Evolutionary conservation across 2,113 vertebrate genomes (phyloP).

Genomic region (Apodemus speciosus): DNA sequence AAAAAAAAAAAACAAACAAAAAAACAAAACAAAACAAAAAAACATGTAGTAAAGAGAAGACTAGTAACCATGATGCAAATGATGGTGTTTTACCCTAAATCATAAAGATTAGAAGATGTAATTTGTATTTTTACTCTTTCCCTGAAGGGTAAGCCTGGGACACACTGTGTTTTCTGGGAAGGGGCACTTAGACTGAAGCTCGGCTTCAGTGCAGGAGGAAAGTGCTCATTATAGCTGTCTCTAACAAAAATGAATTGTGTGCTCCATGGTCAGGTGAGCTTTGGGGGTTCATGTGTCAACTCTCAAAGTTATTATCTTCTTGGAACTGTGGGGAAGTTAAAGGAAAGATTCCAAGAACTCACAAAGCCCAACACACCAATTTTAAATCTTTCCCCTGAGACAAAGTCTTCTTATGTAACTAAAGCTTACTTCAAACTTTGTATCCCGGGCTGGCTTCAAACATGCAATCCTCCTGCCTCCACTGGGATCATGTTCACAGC

Average conservation of each 20-base stretch:
- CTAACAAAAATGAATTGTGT: background rate
- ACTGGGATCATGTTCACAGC: background rate
- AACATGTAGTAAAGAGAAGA: background rate
- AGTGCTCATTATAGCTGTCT: background rate
- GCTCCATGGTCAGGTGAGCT: background rate
- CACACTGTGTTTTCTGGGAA: background rate
- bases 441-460: background rate
- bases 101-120: background rate
- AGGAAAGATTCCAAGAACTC: background rate
- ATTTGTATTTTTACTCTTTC: conserved; percentile 9
- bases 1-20: background rate
- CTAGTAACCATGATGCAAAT: background rate
- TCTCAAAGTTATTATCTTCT: background rate
- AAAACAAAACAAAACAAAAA: background rate
- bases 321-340: conserved; percentile 9
- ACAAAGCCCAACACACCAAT: background rate
- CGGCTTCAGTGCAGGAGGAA: background rate
- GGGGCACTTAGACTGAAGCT: background rate
- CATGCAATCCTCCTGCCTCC: background rate
- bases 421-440: background rate
- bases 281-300: background rate
- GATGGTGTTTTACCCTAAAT: background rate
- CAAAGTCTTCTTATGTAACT: background rate
- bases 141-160: background rate
- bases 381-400: background rate